Conservation (phyloP, 53 echinoderm and acorn worm species). For the Holothuria leucospilota region DNA sequence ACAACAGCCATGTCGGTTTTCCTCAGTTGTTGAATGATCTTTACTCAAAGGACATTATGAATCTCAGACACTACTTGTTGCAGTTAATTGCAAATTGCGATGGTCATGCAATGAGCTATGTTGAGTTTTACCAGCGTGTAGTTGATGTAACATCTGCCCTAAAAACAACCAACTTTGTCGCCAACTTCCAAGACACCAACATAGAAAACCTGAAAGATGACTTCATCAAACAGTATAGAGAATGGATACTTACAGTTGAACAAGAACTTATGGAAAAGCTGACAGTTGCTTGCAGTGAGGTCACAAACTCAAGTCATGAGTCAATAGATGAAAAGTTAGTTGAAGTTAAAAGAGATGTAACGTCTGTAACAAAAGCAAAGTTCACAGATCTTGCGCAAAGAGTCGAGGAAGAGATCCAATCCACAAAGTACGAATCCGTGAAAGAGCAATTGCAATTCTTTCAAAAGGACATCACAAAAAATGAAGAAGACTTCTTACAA, state of each 20-base stretch:
- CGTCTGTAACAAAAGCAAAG: neutral
- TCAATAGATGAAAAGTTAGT: too few relatives aligned
- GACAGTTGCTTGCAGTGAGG: neutral
- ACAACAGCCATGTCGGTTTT: too few relatives aligned
- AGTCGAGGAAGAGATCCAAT: neutral
- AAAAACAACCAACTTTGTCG: constrained; percentile 4
- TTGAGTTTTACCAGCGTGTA: constrained; percentile 1
- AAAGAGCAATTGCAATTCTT: constrained; percentile 11
- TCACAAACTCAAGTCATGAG: neutral
- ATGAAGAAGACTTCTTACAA: neutral
- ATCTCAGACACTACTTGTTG: neutral
- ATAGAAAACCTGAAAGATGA: constrained; percentile 25
- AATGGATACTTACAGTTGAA: neutral
- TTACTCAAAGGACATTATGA: neutral
- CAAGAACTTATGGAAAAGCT: neutral
- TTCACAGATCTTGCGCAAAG: neutral
- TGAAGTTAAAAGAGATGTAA: neutral
- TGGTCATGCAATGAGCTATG: neutral
- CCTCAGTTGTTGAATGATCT: too few relatives aligned
- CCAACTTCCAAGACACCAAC: constrained; percentile 20
- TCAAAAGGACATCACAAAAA: neutral
- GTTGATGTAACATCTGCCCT: constrained; percentile 12
- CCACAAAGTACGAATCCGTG: neutral
- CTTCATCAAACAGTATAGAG: constrained; percentile 3
- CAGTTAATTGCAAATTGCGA: neutral